Evolutionary conservation across 2,888 invertebrate genomes (phyloP).

Genomic region (Empis livida): DNA sequence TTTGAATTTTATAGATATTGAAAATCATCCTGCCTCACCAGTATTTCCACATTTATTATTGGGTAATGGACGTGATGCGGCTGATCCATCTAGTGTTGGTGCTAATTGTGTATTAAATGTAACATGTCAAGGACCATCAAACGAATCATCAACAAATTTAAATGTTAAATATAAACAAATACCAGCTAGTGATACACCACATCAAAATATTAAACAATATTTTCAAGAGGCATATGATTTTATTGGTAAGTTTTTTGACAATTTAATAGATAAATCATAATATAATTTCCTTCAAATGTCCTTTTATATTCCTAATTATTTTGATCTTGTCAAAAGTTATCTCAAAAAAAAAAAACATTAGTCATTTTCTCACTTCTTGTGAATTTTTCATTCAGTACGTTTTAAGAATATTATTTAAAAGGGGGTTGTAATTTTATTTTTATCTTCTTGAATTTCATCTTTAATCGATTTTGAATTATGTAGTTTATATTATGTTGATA

Average conservation of each 20-base stretch:
- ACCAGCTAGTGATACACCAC: constrained; percentile 69
- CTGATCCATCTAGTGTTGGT: constrained; percentile 55
- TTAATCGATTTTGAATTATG: no score
- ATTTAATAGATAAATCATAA: no score
- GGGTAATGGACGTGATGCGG: constrained; percentile 71
- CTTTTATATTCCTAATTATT: background rate
- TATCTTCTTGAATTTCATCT: no score
- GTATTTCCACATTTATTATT: constrained; percentile 69
- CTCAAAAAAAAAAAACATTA: background rate
- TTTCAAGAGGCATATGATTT: constrained; percentile 78
- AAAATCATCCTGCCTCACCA: constrained; percentile 60
- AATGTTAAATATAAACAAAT: constrained; percentile 54
- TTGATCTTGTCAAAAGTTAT: background rate
- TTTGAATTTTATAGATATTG: constrained; percentile 42
- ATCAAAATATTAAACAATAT: constrained; percentile 78
- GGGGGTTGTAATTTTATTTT: no score
- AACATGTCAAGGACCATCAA: constrained; percentile 55
- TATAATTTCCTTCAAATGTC: no score
- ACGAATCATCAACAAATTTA: constrained; percentile 50
- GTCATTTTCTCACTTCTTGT: no score
- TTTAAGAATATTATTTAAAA: no score
- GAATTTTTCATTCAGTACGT: no score
- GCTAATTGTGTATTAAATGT: constrained; percentile 71
- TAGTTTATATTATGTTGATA: no score
- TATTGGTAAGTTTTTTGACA: constrained; percentile 60